Conservation (phyloP, 2,888 invertebrate genomes). For the Drosophila mayaguana region DNA sequence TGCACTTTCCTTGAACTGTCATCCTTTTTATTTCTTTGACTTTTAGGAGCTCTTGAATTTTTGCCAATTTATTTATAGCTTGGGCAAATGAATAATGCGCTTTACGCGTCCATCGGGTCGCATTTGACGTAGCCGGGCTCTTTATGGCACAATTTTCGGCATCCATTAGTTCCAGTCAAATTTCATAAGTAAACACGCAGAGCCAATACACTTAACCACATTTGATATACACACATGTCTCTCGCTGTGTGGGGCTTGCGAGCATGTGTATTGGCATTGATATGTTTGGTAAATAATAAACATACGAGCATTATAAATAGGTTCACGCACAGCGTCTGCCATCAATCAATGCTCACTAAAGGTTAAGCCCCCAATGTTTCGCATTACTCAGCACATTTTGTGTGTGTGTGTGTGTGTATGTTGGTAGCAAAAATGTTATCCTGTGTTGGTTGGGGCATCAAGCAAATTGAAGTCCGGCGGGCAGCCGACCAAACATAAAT, state of each 20-base stretch:
- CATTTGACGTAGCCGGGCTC: constrained; percentile 49
- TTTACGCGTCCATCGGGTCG: constrained; percentile 57
- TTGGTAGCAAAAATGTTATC: constrained; percentile 22
- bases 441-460: constrained; percentile 3
- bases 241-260: neutral
- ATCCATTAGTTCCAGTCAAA: constrained; percentile 77
- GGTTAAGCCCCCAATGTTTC: constrained; percentile 26
- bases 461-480: constrained; percentile 20
- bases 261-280: constrained; percentile 47
- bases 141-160: constrained; percentile 30
- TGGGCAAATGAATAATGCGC: constrained; percentile 37
- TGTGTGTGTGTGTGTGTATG: neutral
- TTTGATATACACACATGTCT: constrained; percentile 11
- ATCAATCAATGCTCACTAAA: constrained; percentile 68
- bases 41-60: constrained; percentile 1
- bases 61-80: constrained; percentile 39
- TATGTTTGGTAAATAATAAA: constrained; percentile 71
- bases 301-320: constrained; percentile 76
- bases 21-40: neutral
- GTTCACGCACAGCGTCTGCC: constrained; percentile 50
- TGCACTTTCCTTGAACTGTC: constrained; percentile 29
- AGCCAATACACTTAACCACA: constrained; percentile 60
- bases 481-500: constrained; percentile 1
- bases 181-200: constrained; percentile 66
- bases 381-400: constrained; percentile 61